A percentile compares a stretch with the other conserved stretches of the same genome.
These are phyloP conservation scores for Sclerurus mexicanus DNA, from an alignment of 2,113 vertebrate genomes.

Conservation along the genomic window DNA sequence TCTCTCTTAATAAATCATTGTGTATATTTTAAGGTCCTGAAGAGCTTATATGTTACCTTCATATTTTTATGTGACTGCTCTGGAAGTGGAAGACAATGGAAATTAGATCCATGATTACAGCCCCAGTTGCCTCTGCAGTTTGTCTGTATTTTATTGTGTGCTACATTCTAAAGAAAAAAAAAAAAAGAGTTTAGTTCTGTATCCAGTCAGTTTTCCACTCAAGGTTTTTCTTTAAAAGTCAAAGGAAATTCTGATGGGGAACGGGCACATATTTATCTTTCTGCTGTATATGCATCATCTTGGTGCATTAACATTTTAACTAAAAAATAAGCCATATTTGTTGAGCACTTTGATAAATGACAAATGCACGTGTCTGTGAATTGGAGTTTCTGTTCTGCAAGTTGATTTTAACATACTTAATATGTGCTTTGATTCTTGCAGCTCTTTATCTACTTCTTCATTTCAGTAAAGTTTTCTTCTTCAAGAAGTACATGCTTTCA, in stretches of 20 bases:
- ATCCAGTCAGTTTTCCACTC: neutral
- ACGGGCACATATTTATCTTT: neutral
- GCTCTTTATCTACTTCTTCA: conserved; percentile 51
- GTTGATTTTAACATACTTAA: conserved; percentile 64
- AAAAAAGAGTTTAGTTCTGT: neutral
- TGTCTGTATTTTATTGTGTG: neutral
- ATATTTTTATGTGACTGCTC: neutral
- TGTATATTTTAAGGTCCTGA: neutral
- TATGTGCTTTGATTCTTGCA: conserved; percentile 66
- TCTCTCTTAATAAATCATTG: neutral
- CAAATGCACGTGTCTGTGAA: conserved; percentile 40
- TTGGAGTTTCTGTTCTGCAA: conserved; percentile 48
- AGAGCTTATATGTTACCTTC: neutral
- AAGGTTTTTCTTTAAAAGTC: neutral
- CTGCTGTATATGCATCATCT: accelerated
- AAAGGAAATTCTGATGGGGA: neutral
- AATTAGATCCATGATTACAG: neutral
- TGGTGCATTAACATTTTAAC: neutral
- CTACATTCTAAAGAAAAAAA: neutral
- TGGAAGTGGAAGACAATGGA: neutral
- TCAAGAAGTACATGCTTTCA: conserved; percentile 55
- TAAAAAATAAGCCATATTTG: neutral
- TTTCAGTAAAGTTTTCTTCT: conserved; percentile 58
- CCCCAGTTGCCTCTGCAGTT: neutral
- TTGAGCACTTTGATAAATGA: conserved; percentile 37